A percentile compares a stretch with the other conserved stretches of the same genome.
Conservation (phyloP, 2,797 vertebrate species). For the Acanthurus lineatus region DNA sequence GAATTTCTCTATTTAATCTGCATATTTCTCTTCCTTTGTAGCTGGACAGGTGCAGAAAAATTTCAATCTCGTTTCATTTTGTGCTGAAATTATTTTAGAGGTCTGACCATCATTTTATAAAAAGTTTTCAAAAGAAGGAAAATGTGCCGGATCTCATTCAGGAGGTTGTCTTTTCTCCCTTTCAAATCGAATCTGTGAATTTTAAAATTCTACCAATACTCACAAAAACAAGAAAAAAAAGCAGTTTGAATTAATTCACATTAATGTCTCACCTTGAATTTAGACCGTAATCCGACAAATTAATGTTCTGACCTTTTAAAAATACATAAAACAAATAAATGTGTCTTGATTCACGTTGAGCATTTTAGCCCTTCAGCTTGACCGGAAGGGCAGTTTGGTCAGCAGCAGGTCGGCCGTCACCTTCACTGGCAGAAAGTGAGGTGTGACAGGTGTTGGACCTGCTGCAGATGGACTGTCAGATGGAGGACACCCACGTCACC, state of each 20-base stretch:
- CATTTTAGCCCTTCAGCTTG: conserved; percentile 5
- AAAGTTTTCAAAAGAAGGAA: conserved; percentile 2
- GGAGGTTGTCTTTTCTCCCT: neutral
- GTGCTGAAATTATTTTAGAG: neutral
- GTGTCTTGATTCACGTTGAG: conserved; percentile 14
- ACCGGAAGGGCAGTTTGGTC: conserved; percentile 28
- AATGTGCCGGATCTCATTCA: neutral
- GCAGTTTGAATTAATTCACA: conserved; percentile 32
- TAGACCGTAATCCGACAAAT: conserved; percentile 27
- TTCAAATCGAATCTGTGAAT: neutral
- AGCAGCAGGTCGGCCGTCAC: conserved; percentile 28
- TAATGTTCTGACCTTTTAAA: conserved; percentile 25
- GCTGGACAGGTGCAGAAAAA: neutral
- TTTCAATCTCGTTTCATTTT: neutral
- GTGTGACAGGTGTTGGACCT: conserved; percentile 64
- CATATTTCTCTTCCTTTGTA: conserved; percentile 3
- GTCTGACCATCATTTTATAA: neutral
- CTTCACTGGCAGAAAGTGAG: conserved; percentile 45
- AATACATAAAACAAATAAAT: neutral
- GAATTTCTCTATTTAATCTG: conserved; percentile 4
- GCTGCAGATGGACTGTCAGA: conserved; percentile 60
- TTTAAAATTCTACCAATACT: neutral
- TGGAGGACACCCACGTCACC: conserved; percentile 39
- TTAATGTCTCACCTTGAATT: conserved; percentile 25
- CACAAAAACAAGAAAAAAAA: neutral